Evolutionary conservation across 2,113 vertebrate species (phyloP), one percentile per base, ranked within the genome.

Genomic region (Brachypteracias leptosomus): DNA sequence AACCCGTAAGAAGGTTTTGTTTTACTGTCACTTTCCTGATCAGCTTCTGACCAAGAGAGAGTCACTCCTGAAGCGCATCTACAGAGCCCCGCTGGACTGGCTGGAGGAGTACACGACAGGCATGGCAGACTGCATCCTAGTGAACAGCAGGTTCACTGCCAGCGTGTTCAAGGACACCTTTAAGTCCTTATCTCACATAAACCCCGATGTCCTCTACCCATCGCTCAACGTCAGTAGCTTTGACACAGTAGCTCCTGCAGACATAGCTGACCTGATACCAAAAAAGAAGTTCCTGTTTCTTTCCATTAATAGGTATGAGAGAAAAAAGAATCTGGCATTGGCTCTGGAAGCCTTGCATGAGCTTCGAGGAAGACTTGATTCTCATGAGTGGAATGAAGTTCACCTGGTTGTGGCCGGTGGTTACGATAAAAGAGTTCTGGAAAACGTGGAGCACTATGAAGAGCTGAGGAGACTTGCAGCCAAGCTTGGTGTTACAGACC

Each of bases 11-110:
- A 99, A 99, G 96, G 98, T 99, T 94, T 97, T 99, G 61, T 99
- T 99, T 93, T 99, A 99, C 97, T 99, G 99, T 96, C 99, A 99
- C 97, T 99, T 99, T 84, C 99, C 99, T 2, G 99, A 99, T 92
- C 98, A 99, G 84, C 98, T 99, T 14, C 98, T 99, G 80, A 99
- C 99, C 54, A 97, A 98, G 94, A 98, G 99, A 75, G 98, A 97
- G 61, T 99, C 99, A 1, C 16, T 97, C 26, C 91, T 99, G 9
- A 99, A 99, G 92, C 97, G 96, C 47, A 81, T 99, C 10, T 99
- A 99, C 96, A 98, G 99, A 2, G 88, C 97, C 16, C 99, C 99
- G 0, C 98, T 99, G 0, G 99, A 99, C 97, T 99, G 98, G 98
- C 75, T 99, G 84, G 99, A 99, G 86, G 99, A 99, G 71, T 98